A percentile compares a stretch with the other conserved stretches of the same genome.
Conservation (phyloP, 2,113 vertebrate genomes). For the Suncus etruscus region DNA sequence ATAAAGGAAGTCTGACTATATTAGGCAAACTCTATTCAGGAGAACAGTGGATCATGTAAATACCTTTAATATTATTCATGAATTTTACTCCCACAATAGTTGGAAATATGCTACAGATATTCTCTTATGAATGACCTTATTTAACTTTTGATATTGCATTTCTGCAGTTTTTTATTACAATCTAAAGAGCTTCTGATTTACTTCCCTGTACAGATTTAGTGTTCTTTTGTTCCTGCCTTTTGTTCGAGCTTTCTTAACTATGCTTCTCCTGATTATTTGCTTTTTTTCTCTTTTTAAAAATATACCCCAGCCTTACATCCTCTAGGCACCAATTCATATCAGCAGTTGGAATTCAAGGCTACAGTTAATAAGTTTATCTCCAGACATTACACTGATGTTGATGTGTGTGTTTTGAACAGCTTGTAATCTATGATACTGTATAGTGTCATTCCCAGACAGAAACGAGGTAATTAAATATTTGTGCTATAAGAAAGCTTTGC, state of each 20-base stretch:
- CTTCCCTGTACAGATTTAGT: constrained; percentile 62
- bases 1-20: constrained; percentile 84
- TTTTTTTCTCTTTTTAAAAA: background rate
- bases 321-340: constrained; percentile 51
- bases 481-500: constrained; percentile 40
- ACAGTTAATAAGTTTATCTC: constrained; percentile 61
- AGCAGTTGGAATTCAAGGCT: constrained; percentile 14
- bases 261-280: constrained; percentile 46
- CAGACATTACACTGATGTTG: constrained; percentile 12
- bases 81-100: constrained; percentile 81
- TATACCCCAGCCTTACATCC: background rate
- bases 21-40: constrained; percentile 85
- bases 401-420: constrained; percentile 32
- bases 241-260: constrained; percentile 32
- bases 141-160: constrained; percentile 79
- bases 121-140: constrained; percentile 82
- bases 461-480: constrained; percentile 49
- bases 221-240: constrained; percentile 59
- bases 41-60: constrained; percentile 86
- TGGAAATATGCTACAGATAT: constrained; percentile 83
- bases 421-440: constrained; percentile 56
- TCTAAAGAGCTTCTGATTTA: constrained; percentile 80
- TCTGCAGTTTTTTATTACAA: constrained; percentile 76
- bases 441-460: constrained; percentile 44
- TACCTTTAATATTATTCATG: constrained; percentile 88